These are phyloP conservation scores for Littorina saxatilis DNA, from an alignment of 1,140 invertebrate species.

Conservation along the genomic window DNA sequence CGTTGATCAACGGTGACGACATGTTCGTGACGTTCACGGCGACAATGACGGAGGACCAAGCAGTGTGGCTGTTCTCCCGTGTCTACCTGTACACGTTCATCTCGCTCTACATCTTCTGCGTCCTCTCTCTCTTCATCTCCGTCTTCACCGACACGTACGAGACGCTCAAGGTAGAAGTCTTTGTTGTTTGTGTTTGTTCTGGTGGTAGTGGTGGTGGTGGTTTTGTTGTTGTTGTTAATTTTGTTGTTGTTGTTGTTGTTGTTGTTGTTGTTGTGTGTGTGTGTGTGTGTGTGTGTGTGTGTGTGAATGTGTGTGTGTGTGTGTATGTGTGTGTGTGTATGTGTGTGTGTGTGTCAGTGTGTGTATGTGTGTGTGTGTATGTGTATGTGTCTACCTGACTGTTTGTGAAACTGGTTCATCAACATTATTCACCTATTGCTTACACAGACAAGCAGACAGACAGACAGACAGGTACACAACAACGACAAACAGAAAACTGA, in stretches of 20 bases:
- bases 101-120: constrained; percentile 97
- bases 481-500: no score
- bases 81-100: constrained; percentile 99
- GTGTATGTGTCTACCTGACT: no score
- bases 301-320: background rate
- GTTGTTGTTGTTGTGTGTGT: background rate
- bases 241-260: background rate
- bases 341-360: no score
- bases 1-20: constrained; percentile 99
- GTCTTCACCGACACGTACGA: constrained; percentile 99
- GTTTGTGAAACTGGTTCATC: no score
- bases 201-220: background rate
- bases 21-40: constrained; percentile 99
- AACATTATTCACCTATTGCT: no score
- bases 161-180: constrained; percentile 85
- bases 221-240: no score
- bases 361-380: background rate
- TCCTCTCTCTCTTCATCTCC: constrained; percentile 97
- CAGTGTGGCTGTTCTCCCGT: constrained; percentile 93
- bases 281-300: background rate
- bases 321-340: background rate
- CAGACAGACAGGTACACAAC: no score
- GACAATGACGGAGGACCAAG: constrained; percentile 72
- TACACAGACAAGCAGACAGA: no score
- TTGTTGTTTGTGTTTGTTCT: background rate